Conservation (phyloP, 2,797 vertebrate genomes). For the Erpetoichthys calabaricus region DNA sequence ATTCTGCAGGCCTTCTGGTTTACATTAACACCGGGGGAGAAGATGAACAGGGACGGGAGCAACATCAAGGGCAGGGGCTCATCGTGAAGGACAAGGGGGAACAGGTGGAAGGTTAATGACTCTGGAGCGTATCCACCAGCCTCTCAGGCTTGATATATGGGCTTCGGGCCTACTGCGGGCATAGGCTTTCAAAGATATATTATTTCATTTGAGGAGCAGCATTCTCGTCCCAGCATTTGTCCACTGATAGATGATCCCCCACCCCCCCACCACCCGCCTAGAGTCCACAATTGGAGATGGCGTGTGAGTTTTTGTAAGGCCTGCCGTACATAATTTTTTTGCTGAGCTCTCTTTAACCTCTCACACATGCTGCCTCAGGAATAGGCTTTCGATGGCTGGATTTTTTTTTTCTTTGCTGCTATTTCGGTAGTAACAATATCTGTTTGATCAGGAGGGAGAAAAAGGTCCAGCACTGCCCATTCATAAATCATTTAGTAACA, state of each 20-base stretch:
- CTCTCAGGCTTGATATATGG: conserved; percentile 98
- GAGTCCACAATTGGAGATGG: conserved; percentile 69
- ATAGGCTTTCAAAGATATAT: conserved; percentile 99
- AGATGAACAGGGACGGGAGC: conserved; percentile 72
- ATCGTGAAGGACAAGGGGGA: conserved; percentile 85
- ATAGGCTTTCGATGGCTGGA: conserved; percentile 40
- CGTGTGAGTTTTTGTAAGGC: conserved; percentile 69
- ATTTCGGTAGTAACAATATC: conserved; percentile 66
- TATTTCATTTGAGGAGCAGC: conserved; percentile 99
- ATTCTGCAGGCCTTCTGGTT: conserved; percentile 68
- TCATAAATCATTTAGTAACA: conserved; percentile 45
- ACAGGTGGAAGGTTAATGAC: conserved; percentile 99
- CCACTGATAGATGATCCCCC: conserved; percentile 96
- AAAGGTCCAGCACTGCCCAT: conserved; percentile 62
- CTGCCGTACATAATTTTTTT: conserved; percentile 64
- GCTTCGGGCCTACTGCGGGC: conserved; percentile 77
- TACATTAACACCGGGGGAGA: conserved; percentile 62
- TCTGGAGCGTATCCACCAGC: conserved; percentile 94
- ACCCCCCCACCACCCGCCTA: conserved; percentile 12
- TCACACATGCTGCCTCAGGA: conserved; percentile 32
- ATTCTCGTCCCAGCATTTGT: conserved; percentile 88
- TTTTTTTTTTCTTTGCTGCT: conserved; percentile 51
- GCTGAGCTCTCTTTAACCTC: conserved; percentile 59
- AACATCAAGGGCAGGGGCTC: conserved; percentile 82
- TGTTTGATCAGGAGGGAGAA: conserved; percentile 54